Percentiles rank a stretch among this genome's conserved stretches.
Conservation (phyloP, 2,888 invertebrate species). For the Dione vanillae region DNA sequence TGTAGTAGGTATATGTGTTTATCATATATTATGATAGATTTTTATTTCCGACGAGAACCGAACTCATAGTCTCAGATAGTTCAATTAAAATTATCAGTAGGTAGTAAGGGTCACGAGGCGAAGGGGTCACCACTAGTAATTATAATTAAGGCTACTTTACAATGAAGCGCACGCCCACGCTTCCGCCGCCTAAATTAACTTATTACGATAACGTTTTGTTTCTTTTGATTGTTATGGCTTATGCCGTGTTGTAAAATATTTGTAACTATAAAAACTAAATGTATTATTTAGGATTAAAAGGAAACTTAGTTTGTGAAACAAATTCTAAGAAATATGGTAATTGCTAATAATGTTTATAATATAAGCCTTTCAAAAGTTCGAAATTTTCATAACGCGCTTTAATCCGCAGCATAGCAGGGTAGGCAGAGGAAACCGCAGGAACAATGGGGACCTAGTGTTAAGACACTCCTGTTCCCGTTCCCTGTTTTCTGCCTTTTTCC, state of each 20-base stretch:
- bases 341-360: too few relatives aligned
- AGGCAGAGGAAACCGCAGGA: too few relatives aligned
- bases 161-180: constrained; percentile 26
- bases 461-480: too few relatives aligned
- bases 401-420: too few relatives aligned
- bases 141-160: constrained; percentile 26
- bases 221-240: constrained; percentile 19
- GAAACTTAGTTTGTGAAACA: neutral
- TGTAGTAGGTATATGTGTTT: too few relatives aligned
- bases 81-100: constrained; percentile 13
- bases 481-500: too few relatives aligned
- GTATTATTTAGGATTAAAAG: neutral
- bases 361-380: too few relatives aligned
- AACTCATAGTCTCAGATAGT: neutral
- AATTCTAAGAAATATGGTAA: neutral
- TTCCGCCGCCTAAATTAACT: constrained; percentile 28
- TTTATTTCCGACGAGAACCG: constrained; percentile 4
- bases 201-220: constrained; percentile 25
- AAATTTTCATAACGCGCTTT: too few relatives aligned
- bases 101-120: neutral
- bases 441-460: too few relatives aligned
- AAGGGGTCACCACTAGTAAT: constrained; percentile 24
- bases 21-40: neutral
- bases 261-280: neutral
- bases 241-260: neutral